Evolutionary conservation across 2,888 invertebrate species (phyloP).

Genomic region (Xestia xanthographa): DNA sequence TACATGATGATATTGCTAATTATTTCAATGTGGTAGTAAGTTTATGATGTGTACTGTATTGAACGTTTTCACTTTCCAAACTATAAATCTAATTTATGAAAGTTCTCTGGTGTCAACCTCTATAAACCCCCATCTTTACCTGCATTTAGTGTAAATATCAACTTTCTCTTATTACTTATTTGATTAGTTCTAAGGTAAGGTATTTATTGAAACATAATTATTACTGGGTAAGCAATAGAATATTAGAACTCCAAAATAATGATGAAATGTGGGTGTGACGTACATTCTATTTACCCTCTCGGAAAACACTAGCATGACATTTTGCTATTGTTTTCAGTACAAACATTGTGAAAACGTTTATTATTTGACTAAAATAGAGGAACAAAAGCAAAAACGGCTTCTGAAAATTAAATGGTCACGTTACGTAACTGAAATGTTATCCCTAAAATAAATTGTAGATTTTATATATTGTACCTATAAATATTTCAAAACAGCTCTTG

Average conservation of each 20-base stretch:
- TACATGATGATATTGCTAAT: background rate
- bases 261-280: background rate
- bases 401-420: background rate
- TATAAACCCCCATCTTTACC: constrained; percentile 6
- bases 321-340: background rate
- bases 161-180: constrained; percentile 33
- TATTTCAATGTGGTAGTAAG: background rate
- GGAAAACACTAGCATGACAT: background rate
- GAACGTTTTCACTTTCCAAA: constrained; percentile 33
- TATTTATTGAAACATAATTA: constrained; percentile 3
- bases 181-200: no score
- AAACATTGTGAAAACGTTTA: background rate
- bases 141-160: constrained; percentile 1
- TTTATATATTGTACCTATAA: background rate
- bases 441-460: background rate
- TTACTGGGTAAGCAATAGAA: no score
- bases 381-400: constrained; percentile 3
- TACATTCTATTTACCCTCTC: background rate
- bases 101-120: constrained; percentile 13
- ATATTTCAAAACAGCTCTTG: background rate
- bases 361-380: background rate
- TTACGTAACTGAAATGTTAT: background rate
- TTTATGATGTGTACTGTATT: background rate
- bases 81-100: constrained; percentile 17
- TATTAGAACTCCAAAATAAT: no score